Percentiles rank a stretch among this genome's conserved stretches.
Conservation (phyloP, 2,888 invertebrate genomes). For the Cephalotes varians region DNA sequence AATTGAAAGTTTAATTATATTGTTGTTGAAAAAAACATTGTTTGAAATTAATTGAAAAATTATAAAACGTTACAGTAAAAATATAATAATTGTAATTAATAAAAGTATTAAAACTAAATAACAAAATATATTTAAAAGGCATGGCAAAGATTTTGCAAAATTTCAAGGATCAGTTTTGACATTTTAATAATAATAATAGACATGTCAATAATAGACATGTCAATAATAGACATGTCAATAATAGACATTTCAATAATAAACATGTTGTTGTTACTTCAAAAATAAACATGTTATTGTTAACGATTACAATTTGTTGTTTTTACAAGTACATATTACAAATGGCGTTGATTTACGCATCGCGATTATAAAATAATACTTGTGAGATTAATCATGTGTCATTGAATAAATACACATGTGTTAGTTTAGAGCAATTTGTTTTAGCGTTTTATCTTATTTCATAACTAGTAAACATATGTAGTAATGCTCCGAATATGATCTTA, state of each 20-base stretch:
- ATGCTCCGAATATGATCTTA: neutral
- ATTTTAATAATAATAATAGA: neutral
- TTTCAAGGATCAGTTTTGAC: neutral
- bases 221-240: too few relatives aligned
- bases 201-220: too few relatives aligned
- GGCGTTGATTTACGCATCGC: neutral
- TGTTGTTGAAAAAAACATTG: neutral
- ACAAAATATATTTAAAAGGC: neutral
- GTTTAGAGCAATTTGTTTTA: neutral
- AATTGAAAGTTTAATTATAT: neutral
- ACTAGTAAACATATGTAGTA: neutral
- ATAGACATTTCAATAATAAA: neutral
- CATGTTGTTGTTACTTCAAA: too few relatives aligned
- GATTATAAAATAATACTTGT: neutral
- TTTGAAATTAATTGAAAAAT: neutral
- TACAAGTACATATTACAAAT: neutral
- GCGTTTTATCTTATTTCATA: neutral
- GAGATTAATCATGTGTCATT: neutral
- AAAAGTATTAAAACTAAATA: neutral
- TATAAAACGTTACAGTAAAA: neutral
- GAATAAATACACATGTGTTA: neutral
- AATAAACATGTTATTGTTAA: neutral
- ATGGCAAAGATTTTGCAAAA: neutral
- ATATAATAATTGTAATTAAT: neutral
- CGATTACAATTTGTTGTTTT: neutral